Evolutionary conservation across 2,797 vertebrate genomes (phyloP), one percentile per base, ranked within the genome.

Genomic region (Sebastes steindachneri): DNA sequence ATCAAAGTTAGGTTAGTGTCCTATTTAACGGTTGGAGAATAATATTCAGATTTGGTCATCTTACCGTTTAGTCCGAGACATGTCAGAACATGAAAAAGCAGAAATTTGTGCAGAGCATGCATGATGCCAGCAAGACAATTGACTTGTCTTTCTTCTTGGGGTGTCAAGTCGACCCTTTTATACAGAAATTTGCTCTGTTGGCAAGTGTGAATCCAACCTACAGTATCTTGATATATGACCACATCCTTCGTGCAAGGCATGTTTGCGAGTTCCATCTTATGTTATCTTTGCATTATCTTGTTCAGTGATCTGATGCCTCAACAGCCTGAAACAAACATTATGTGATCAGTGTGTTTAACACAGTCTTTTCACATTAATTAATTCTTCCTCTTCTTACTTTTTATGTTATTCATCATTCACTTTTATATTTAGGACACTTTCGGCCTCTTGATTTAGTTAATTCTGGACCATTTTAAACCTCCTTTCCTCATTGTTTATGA

Each of bases 61-160:
- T 75, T 82, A 86, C 85, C 84, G 0, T 3, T 68, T 69, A 14
- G 78, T 67, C 64, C 28, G 1, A 77, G 54, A 68, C 45, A 76
- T 25, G 25, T 57, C 68, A 92, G 51, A 59, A 76, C 2, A 19
- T 26, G n/a, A n/a, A 88, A 9, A 28, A 87, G 26, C 21, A 83
- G 64, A 23, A 75, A 2, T 37, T 8, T 60, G 8, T 58, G 51
- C 23, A 73, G 76, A 21, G 5, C 3, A 0, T 73, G 4, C 88
- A 90, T 92, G 54, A 45, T 90, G 71, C 1, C 54, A 45, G 23
- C 41, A 15, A 9, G 26, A 64, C 14, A 15, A 8, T 8, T 4
- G 28, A 15, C 41, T 48, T 74, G 9, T 58, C 4, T 25, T 8
- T n/a, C n/a, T 7, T 64, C 8, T 7, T 57, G 1, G 7, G 2